Conservation (phyloP, 2,888 invertebrate genomes). For the Octonoba sinensis region DNA sequence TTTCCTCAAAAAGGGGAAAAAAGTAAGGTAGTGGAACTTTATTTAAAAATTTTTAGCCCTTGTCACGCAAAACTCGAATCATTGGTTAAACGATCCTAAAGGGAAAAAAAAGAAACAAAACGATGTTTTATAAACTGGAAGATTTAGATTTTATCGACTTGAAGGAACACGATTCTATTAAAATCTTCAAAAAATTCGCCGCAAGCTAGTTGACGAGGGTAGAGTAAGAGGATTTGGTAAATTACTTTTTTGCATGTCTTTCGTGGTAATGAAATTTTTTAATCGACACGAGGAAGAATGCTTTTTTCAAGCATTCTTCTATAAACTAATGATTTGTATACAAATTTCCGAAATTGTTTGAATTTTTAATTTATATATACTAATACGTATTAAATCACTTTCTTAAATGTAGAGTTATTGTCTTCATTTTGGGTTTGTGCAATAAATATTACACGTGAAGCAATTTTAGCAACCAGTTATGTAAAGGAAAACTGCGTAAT, state of each 20-base stretch:
- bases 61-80: slow-evolving; percentile 53
- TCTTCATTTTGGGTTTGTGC: too few species aligned
- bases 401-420: too few species aligned
- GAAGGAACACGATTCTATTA: slow-evolving; percentile 35
- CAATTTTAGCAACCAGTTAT: too few species aligned
- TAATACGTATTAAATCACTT: too few species aligned
- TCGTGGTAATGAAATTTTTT: slow-evolving; percentile 43
- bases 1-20: background rate
- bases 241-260: slow-evolving; percentile 58
- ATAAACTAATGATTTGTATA: too few species aligned
- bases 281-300: background rate
- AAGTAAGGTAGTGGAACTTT: slow-evolving; percentile 19
- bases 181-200: background rate
- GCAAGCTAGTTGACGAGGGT: background rate
- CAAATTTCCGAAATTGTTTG: too few species aligned
- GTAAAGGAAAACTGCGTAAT: too few species aligned
- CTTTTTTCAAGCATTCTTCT: too few species aligned
- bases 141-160: slow-evolving; percentile 46
- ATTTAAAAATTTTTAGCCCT: slow-evolving; percentile 45
- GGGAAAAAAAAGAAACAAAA: background rate
- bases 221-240: slow-evolving; percentile 28
- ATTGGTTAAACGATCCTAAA: slow-evolving; percentile 16
- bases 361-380: too few species aligned
- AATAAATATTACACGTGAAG: too few species aligned
- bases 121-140: background rate